Conservation (phyloP, 2,888 invertebrate genomes). For the Drosophila silvestris region DNA sequence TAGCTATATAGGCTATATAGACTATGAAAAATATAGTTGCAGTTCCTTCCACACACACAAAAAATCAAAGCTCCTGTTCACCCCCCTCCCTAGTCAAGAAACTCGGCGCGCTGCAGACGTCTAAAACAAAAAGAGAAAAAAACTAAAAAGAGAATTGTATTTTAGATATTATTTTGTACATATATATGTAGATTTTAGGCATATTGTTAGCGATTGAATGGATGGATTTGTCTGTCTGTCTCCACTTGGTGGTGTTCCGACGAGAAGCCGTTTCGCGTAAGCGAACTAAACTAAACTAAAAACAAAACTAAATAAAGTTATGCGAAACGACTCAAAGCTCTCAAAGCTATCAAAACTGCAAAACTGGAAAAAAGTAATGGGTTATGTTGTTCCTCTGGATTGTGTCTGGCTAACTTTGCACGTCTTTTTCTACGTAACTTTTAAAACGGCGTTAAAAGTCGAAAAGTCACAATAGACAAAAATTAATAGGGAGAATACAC, state of each 20-base stretch:
- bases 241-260: conserved; percentile 40
- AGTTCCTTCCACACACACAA: conserved; percentile 55
- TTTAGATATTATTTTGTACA: conserved; percentile 70
- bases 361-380: background rate
- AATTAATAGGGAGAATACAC: background rate
- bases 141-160: conserved; percentile 59
- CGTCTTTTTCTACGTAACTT: background rate
- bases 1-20: conserved; percentile 52
- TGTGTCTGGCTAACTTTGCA: background rate
- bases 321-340: conserved; percentile 18
- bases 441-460: background rate
- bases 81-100: conserved; percentile 64
- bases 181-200: conserved; percentile 55
- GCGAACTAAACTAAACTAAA: conserved; percentile 27
- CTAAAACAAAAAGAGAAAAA: conserved; percentile 33
- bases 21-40: conserved; percentile 42
- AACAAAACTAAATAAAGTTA: conserved; percentile 35
- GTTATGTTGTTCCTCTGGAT: background rate
- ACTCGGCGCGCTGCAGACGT: conserved; percentile 44
- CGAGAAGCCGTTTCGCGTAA: conserved; percentile 24
- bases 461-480: background rate
- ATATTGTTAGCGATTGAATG: conserved; percentile 38
- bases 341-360: conserved; percentile 2
- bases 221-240: conserved; percentile 21
- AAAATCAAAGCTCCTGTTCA: conserved; percentile 53